Conservation (phyloP, 1,140 invertebrate species). For the Ceratosolen fusciceps region DNA sequence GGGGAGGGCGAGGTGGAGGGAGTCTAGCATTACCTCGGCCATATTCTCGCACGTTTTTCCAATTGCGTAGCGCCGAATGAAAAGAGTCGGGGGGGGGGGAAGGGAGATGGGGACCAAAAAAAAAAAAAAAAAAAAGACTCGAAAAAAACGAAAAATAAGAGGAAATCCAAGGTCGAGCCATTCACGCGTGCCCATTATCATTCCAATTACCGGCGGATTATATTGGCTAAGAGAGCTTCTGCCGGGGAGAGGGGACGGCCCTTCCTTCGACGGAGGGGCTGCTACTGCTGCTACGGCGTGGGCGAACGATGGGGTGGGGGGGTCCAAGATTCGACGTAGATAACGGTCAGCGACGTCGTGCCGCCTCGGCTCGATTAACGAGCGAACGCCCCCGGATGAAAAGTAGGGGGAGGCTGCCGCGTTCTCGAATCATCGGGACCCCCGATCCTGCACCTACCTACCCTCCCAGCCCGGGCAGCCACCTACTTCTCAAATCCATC, state of each 20-base stretch:
- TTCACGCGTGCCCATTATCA: slow-evolving; percentile 23
- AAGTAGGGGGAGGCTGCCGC: not conserved
- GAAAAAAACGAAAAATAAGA: too few species aligned
- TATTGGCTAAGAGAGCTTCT: not conserved
- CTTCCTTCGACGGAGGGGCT: not conserved
- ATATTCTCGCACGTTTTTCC: not conserved
- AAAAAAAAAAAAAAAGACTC: too few species aligned
- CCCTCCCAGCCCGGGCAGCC: too few species aligned
- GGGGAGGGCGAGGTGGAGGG: slow-evolving; percentile 14
- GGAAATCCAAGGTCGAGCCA: not conserved
- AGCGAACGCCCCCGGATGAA: not conserved
- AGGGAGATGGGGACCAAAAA: slow-evolving; percentile 22
- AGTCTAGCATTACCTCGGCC: too few species aligned
- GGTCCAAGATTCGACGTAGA: not conserved
- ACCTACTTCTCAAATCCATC: too few species aligned
- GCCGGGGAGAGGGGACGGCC: not conserved
- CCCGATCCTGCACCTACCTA: too few species aligned
- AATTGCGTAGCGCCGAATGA: not conserved
- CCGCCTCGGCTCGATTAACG: not conserved
- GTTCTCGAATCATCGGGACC: too few species aligned
- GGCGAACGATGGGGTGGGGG: not conserved
- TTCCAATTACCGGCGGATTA: slow-evolving; percentile 39
- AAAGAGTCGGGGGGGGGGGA: not conserved
- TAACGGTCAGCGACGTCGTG: not conserved
- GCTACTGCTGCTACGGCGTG: not conserved